These are phyloP conservation scores for Seriola rivoliana DNA, from an alignment of 2,113 vertebrate species.

Conservation along the genomic window DNA sequence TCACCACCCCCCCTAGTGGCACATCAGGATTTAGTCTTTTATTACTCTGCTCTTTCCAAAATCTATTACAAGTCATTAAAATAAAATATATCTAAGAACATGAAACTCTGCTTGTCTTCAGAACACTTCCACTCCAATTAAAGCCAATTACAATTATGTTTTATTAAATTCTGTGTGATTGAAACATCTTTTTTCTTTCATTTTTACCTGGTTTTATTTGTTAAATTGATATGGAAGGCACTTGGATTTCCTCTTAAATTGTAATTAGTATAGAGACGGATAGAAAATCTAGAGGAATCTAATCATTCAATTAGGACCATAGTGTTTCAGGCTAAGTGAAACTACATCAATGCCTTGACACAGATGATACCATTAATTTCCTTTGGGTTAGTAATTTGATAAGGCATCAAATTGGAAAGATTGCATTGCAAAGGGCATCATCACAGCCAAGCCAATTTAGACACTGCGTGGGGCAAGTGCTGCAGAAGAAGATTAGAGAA, in stretches of 20 bases:
- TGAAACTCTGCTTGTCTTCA: constrained; percentile 48
- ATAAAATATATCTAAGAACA: constrained; percentile 57
- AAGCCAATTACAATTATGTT: constrained; percentile 58
- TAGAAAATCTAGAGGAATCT: constrained; percentile 79
- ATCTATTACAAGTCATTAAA: constrained; percentile 60
- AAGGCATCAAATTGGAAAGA: constrained; percentile 82
- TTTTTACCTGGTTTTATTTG: constrained; percentile 71
- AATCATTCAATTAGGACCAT: constrained; percentile 83
- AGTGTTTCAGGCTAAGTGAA: constrained; percentile 85
- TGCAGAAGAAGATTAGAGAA: constrained; percentile 67
- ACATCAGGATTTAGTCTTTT: constrained; percentile 37
- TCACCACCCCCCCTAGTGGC: constrained; percentile 85
- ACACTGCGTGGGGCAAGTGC: constrained; percentile 64
- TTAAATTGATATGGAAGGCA: constrained; percentile 66
- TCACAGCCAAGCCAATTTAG: constrained; percentile 79
- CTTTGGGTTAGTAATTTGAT: constrained; percentile 84
- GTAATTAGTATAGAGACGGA: constrained; percentile 76
- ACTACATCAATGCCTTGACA: constrained; percentile 82
- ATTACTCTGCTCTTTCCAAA: constrained; percentile 29
- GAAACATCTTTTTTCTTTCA: constrained; percentile 51
- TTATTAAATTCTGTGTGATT: constrained; percentile 66
- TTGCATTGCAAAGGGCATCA: constrained; percentile 79
- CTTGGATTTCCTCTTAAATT: constrained; percentile 62
- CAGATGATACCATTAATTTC: constrained; percentile 84
- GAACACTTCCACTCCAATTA: constrained; percentile 62